Evolutionary conservation across 2,888 invertebrate genomes (phyloP).

Genomic region (Liopterus haemorrhoidalis): DNA sequence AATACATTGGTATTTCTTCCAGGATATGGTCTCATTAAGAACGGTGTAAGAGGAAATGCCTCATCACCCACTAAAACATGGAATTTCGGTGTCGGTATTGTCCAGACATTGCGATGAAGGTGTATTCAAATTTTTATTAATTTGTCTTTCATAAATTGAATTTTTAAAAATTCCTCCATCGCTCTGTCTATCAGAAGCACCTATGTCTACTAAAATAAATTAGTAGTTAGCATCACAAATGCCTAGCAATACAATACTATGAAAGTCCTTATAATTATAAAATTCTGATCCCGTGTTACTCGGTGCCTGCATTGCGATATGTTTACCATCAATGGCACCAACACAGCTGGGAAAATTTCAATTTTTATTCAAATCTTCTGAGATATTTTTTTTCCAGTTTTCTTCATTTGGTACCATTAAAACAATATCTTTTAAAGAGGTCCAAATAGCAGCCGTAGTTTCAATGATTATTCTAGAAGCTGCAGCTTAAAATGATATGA

Average conservation of each 20-base stretch:
- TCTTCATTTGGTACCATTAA: constrained; percentile 12
- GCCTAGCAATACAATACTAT: constrained; percentile 28
- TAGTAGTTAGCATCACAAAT: constrained; percentile 27
- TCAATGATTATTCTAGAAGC: constrained; percentile 13
- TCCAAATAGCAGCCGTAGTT: constrained; percentile 6
- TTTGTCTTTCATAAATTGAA: neutral
- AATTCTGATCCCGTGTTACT: constrained; percentile 24
- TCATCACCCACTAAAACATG: constrained; percentile 32
- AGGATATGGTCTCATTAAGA: constrained; percentile 32
- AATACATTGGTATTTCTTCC: constrained; percentile 26
- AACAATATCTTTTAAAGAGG: constrained; percentile 2
- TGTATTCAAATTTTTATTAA: neutral
- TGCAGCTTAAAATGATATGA: too few relatives aligned
- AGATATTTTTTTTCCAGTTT: constrained; percentile 6
- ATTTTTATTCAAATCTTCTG: constrained; percentile 4
- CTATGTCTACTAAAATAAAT: constrained; percentile 24
- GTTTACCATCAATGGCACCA: constrained; percentile 9
- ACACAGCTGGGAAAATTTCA: constrained; percentile 11
- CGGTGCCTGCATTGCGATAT: constrained; percentile 20
- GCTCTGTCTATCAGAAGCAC: constrained; percentile 8
- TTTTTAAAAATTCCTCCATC: constrained; percentile 10
- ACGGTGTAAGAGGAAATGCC: constrained; percentile 30
- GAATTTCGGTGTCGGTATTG: too few relatives aligned
- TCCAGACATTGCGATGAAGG: too few relatives aligned
- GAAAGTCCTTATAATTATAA: constrained; percentile 28